A percentile compares a stretch with the other conserved stretches of the same genome.
Conservation (phyloP, 2,113 vertebrate species). For the Archocentrus centrarchus region DNA sequence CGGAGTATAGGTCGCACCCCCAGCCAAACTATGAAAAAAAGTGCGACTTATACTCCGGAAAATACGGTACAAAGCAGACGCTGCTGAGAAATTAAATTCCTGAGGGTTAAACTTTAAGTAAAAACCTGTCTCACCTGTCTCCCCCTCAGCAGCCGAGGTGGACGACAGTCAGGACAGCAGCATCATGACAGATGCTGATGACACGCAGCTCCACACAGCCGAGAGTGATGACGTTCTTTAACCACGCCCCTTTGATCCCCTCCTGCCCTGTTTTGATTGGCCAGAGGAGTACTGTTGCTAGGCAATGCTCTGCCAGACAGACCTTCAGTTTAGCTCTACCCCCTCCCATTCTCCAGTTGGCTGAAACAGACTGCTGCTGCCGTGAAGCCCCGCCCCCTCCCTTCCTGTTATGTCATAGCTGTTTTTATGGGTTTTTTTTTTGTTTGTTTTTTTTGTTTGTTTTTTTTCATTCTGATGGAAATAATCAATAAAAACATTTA, state of each 20-base stretch:
- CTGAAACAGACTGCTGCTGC: constrained; percentile 67
- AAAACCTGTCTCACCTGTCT: background rate
- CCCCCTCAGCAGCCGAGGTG: constrained; percentile 82
- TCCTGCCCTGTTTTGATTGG: constrained; percentile 2
- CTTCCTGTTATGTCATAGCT: constrained; percentile 34
- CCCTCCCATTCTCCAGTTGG: constrained; percentile 19
- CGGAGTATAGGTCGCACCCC: too few relatives aligned
- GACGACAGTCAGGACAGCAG: constrained; percentile 90
- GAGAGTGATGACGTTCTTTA: constrained; percentile 96
- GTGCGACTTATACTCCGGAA: too few relatives aligned
- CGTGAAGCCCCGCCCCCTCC: constrained; percentile 19
- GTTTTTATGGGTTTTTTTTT: constrained; percentile 39
- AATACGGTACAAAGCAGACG: too few relatives aligned
- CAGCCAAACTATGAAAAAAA: too few relatives aligned
- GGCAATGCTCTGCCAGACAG: constrained; percentile 33
- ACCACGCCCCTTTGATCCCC: constrained; percentile 5
- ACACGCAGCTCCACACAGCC: constrained; percentile 95
- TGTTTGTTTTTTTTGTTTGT: constrained; percentile 54
- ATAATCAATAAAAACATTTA: constrained; percentile 69
- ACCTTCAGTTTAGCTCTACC: constrained; percentile 44
- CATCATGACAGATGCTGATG: constrained; percentile 98
- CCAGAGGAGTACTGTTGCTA: constrained; percentile 52
- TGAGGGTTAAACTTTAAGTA: too few relatives aligned
- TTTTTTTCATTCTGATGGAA: constrained; percentile 66
- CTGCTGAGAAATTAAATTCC: too few relatives aligned